Percentiles rank a stretch among this genome's conserved stretches.
phyloP scores from a whole-genome alignment of 2,888 invertebrate species.

The Chrysolina haemoptera region DNA sequence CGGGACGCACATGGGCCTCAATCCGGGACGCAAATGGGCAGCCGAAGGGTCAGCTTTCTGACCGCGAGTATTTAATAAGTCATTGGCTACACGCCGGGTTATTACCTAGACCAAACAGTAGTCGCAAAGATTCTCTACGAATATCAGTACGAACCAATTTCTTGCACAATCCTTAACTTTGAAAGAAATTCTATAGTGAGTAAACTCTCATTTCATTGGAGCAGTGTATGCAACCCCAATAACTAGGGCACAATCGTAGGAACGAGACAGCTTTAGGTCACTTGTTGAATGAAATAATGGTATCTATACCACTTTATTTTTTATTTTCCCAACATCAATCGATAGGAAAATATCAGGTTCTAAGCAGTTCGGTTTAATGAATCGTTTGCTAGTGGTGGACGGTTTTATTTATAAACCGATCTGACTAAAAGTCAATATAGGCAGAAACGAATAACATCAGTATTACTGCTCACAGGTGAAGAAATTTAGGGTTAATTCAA shows the following conservation, averaged over 20 bases:
- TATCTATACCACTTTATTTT: slow-evolving; percentile 34
- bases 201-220: not conserved
- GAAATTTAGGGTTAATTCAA: not conserved
- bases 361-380: slow-evolving; percentile 36
- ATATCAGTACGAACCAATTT: not conserved
- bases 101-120: no score
- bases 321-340: slow-evolving; percentile 38
- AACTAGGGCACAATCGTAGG: slow-evolving; percentile 47
- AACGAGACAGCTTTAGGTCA: slow-evolving; percentile 48
- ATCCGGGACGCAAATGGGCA: no score
- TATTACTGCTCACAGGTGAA: not conserved
- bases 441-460: not conserved
- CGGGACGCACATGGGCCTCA: no score
- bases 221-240: slow-evolving; percentile 2
- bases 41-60: no score
- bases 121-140: no score
- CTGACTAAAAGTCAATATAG: not conserved
- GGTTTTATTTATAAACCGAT: not conserved
- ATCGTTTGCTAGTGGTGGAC: slow-evolving; percentile 1
- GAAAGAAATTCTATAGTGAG: not conserved
- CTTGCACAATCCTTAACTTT: not conserved
- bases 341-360: slow-evolving; percentile 42
- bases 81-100: no score
- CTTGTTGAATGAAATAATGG: slow-evolving; percentile 51
- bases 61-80: no score